Base-by-base conservation (phyloP, 2,797 vertebrate species). In the Gila robusta region DNA sequence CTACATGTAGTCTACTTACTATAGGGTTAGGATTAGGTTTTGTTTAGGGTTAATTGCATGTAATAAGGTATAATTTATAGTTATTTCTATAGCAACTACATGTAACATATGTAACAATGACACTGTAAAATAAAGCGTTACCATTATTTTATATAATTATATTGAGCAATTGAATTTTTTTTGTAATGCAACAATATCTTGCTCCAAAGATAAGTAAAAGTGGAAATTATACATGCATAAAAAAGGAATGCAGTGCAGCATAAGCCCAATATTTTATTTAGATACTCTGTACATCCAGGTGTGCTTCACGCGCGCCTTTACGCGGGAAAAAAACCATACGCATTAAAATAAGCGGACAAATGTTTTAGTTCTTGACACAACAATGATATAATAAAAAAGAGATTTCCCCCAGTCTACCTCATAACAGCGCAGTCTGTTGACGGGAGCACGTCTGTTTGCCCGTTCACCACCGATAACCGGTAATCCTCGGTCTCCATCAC, bases 401-500 rank as follows among this genome's bases (percentile, higher is more conserved):
- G 64, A 66, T 32, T 17, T 72, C 69, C 10, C 39, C 37, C 41
- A 21, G 47, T 79, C 77, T 86, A 86, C 44, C 84, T 80, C 41
- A 35, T 26, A 21, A 52, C 35, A 41, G 78, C 4, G 84, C 77
- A 85, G 64, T 87, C 66, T 70, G 85, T 87, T 73, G 86, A 83
- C 56, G 81, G 81, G 21, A 62, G 71, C 74, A 49, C 86, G 32
- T 87, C 85, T n/a, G 66, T 80, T 26, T 52, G 81, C 41, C 79
- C 86, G 82, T 90, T 87, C 70, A 82, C 80, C 85, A 92, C 87
- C 0, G 93, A 94, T 26, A 94, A 80, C 6, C 91, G 79, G 85
- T 86, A 94, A 67, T 92, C 92, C 44, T 94, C 94, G 21, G 92
- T 94, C 73, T 94, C 93, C 87, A 94, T 87, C 72, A 89, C 88